These are phyloP conservation scores for Lytechinus variegatus DNA, from an alignment of 35 echinoderm and acorn worm genomes.

Conservation along the genomic window DNA sequence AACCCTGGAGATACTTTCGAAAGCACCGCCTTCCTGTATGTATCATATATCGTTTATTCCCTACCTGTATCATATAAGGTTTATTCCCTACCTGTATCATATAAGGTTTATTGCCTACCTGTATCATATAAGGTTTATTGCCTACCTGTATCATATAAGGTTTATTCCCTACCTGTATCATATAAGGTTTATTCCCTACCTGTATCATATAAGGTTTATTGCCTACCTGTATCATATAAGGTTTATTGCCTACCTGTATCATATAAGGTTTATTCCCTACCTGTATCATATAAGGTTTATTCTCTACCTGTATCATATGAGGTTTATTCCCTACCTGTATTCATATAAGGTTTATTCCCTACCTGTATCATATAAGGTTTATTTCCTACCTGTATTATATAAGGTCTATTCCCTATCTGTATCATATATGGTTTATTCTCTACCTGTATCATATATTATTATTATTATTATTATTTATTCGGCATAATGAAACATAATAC, in stretches of 20 bases:
- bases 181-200: constrained; percentile 96
- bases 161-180: constrained; percentile 60
- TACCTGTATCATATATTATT: constrained; percentile 78
- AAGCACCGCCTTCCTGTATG: too few relatives aligned
- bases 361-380: constrained; percentile 89
- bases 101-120: constrained; percentile 25
- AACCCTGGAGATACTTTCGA: too few relatives aligned
- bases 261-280: constrained; percentile 9
- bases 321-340: too few relatives aligned
- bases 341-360: not conserved
- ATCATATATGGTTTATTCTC: not conserved
- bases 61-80: too few relatives aligned
- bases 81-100: too few relatives aligned
- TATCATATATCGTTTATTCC: too few relatives aligned
- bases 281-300: constrained; percentile 87
- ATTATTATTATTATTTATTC: too few relatives aligned
- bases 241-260: too few relatives aligned
- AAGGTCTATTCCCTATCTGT: too few relatives aligned
- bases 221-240: not conserved
- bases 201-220: not conserved
- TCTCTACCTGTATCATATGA: not conserved
- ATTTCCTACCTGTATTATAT: constrained; percentile 55
- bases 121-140: constrained; percentile 88
- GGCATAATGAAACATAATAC: too few relatives aligned
- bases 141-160: constrained; percentile 66